Percentiles rank a stretch among this genome's conserved stretches.
Conservation (phyloP, 2,888 invertebrate species). For the Papilio protenor region DNA sequence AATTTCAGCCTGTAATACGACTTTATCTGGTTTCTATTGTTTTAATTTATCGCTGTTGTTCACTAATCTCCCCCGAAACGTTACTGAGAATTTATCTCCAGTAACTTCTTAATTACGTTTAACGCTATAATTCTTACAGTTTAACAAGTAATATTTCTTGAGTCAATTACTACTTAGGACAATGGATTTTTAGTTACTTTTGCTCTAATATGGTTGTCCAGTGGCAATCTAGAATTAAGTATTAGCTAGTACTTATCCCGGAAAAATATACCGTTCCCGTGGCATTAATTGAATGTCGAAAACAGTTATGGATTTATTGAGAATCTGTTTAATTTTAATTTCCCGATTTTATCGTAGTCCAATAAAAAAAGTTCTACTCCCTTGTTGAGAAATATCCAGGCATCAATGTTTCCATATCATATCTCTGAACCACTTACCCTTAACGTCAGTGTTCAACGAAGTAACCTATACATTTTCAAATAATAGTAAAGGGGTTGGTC, state of each 20-base stretch:
- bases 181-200: background rate
- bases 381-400: background rate
- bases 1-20: conserved; percentile 7
- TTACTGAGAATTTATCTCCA: background rate
- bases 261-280: too few species aligned
- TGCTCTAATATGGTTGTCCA: too few species aligned
- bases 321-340: background rate
- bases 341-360: background rate
- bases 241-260: too few species aligned
- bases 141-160: background rate
- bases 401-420: background rate
- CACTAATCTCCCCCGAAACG: background rate
- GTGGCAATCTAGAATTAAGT: too few species aligned
- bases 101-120: background rate
- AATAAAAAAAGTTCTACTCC: background rate
- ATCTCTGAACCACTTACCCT: background rate
- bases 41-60: background rate
- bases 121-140: background rate
- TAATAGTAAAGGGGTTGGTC: background rate
- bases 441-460: background rate
- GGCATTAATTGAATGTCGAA: too few species aligned
- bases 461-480: conserved; percentile 1
- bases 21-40: conserved; percentile 17
- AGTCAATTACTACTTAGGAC: background rate
- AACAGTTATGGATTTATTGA: background rate